Evolutionary conservation across 2,797 vertebrate species (phyloP).

Genomic region (Lycodopsis pacificus): DNA sequence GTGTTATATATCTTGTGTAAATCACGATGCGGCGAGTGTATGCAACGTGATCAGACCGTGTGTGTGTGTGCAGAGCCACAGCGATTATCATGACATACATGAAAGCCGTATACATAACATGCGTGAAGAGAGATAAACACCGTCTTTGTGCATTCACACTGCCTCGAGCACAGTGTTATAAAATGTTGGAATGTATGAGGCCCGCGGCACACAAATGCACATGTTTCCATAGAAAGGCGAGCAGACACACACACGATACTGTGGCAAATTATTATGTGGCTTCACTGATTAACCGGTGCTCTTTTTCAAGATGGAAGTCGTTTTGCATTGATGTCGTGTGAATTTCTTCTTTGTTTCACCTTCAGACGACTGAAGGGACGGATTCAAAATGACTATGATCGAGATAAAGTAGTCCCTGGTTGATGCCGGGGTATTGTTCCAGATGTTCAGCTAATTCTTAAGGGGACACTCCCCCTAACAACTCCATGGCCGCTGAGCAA

Average conservation of each 20-base stretch:
- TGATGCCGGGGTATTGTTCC: not conserved
- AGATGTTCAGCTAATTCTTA: not conserved
- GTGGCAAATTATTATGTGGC: not conserved
- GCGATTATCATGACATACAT: conserved; percentile 52
- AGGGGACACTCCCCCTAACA: not conserved
- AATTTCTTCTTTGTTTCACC: too few relatives aligned
- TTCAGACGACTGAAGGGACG: not conserved
- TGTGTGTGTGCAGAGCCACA: conserved; percentile 3
- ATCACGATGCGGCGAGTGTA: conserved; percentile 29
- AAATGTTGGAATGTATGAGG: conserved; percentile 20
- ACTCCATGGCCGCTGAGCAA: not conserved
- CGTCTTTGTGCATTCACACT: conserved; percentile 19
- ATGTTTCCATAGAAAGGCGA: conserved; percentile 15
- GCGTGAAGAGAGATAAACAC: conserved; percentile 39
- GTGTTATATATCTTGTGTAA: conserved; percentile 25
- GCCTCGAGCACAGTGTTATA: conserved; percentile 21
- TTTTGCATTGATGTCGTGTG: not conserved
- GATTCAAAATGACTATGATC: not conserved
- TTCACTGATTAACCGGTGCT: conserved; percentile 6
- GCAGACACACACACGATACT: not conserved
- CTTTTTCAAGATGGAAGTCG: too few relatives aligned
- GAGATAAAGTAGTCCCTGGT: not conserved
- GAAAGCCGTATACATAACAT: conserved; percentile 39
- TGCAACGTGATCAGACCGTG: conserved; percentile 39
- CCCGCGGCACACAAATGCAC: conserved; percentile 8